These are phyloP conservation scores for Taphrorychus bicolor DNA, from an alignment of 2,888 invertebrate genomes.

Conservation along the genomic window DNA sequence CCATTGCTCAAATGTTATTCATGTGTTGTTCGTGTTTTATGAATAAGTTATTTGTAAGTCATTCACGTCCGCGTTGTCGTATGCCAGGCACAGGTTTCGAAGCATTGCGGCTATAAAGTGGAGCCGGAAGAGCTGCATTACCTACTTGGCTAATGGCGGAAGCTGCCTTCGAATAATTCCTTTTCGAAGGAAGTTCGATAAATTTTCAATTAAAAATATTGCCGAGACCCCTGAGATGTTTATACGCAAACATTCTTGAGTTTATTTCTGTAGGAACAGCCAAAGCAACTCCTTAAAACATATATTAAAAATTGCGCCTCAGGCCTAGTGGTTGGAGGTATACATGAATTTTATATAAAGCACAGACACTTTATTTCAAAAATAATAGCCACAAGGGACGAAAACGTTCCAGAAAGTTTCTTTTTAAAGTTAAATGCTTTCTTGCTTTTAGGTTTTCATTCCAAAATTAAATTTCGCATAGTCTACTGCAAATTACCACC, in stretches of 20 bases:
- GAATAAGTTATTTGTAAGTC: conserved; percentile 60
- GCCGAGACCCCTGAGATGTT: too few relatives aligned
- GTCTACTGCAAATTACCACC: too few relatives aligned
- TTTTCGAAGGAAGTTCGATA: background rate
- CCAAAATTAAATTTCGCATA: background rate
- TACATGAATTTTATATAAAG: conserved; percentile 11
- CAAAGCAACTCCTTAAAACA: background rate
- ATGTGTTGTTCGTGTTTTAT: conserved; percentile 59
- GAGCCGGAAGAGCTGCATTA: conserved; percentile 50
- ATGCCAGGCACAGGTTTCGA: conserved; percentile 56
- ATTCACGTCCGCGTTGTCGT: conserved; percentile 58
- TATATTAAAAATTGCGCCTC: background rate
- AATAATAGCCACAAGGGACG: conserved; percentile 10
- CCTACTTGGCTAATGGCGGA: conserved; percentile 26
- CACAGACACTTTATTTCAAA: conserved; percentile 11
- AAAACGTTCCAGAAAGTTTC: conserved; percentile 6
- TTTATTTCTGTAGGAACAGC: background rate
- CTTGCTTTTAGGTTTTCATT: background rate
- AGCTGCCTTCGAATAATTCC: background rate
- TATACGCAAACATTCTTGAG: too few relatives aligned
- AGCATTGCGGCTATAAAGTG: conserved; percentile 56
- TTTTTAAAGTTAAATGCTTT: background rate
- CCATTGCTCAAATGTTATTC: conserved; percentile 48
- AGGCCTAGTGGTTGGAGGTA: background rate
- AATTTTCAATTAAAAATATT: background rate